Base-by-base conservation (phyloP, 2,888 invertebrate species). In the Hetaerina titia region DNA sequence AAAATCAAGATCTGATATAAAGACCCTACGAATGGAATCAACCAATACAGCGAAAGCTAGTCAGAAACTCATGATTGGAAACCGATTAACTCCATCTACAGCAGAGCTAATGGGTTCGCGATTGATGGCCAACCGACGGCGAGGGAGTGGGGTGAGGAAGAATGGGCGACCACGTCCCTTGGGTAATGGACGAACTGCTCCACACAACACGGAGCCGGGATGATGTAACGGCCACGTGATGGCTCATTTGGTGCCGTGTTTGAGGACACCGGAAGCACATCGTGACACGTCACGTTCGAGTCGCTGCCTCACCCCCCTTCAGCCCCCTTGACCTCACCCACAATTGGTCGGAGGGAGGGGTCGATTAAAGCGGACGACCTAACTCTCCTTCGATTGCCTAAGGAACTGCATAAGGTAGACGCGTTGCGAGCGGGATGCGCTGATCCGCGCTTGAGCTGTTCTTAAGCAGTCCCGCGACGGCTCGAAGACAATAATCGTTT, bases 331-430 rank as follows among this genome's bases (percentile, higher is more conserved):
- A 81, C 81, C 81, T 81, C 81, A 31, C 81, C 81, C 81, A 81
- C 81, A 81, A 81, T 81, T 81, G 81, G 81, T 6, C 31, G 81
- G 31, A 25, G 81, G 81, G 81, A 31, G 81, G 31, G n/a, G 81
- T 81, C 81, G 31, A 81, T 81, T 81, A n/a, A 13, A 31, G 25
- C 69, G 19, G 6, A 2, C 19, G 81, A 81, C 81, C 22, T 81
- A 81, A 31, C 81, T 81, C 81, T 81, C 81, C 81, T 81, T 81
- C 81, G 81, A 81, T 81, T 81, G 13, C 81, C 81, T 9, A 81
- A 81, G 81, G 31, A 25, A 31, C 81, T 81, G 81, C 31, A n/a
- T 19, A 7, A 22, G 2, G 17, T n/a, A 69, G 13, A 11, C 81
- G 31, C 81, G 81, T 15, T 5, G 69, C n/a, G 69, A 5, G 22